Base-by-base conservation (phyloP, 2,888 invertebrate species). In the Odontothrips loti region DNA sequence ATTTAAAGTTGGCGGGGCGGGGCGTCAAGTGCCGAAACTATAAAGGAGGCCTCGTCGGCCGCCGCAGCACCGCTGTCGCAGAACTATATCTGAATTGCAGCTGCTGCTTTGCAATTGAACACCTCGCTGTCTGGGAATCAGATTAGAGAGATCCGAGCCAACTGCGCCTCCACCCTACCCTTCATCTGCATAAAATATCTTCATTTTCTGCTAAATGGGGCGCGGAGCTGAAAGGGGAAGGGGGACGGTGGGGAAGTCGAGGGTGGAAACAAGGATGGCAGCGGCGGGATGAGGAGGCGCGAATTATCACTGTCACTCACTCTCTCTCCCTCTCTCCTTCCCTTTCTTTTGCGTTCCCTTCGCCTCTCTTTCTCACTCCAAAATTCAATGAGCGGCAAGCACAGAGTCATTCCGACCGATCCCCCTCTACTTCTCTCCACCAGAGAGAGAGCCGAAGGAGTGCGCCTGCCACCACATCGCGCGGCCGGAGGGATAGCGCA, bases 141-240 rank as follows among this genome's bases (percentile, higher is more conserved):
- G 68, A 75, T 75, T 75, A 75, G 23, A 23, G 68, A 75, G 23
- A 12, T 75, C 68, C 68, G 68, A 23, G 68, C 68, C 68, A 75
- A 27, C 68, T 75, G 68, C 27, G 68, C 58, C 58, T 11, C 34
- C 58, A 58, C 58, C 17, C 68, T 27, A 23, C 23, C 68, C 23
- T 8, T 27, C 68, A 75, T 75, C 68, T 75, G 68, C 68, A 75
- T 75, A 75, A 75, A 27, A 75, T 75, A 75, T 75, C 68, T 75
- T 75, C 68, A 75, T 75, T 75, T 75, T 75, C 23, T 23, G 27
- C 27, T 27, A 75, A 75, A 75, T 75, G 68, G 23, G 68, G 27
- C 20, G 58, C 58, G 58, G 58, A 15, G 15, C 58, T 1, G 34
- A 43, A 63, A 63, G 79, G 34, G 80, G 80, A 78, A 82, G 29